phyloP scores from a whole-genome alignment of 2,113 vertebrate species.

The Archilochus colubris region DNA sequence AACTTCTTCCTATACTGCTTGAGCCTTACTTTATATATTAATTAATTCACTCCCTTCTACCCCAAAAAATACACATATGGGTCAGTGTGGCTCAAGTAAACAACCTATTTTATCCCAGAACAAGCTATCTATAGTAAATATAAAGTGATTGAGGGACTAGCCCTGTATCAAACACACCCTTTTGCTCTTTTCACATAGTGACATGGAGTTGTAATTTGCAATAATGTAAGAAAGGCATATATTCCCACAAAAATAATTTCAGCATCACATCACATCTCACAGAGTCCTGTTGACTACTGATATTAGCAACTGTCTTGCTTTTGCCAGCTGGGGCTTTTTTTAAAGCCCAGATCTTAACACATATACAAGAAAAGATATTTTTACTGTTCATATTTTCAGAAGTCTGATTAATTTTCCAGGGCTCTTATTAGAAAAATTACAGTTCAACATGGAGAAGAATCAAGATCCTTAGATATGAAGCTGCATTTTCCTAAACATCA shows the following conservation, averaged over 20 bases:
- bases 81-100: background rate
- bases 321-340: constrained; percentile 42
- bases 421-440: background rate
- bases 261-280: constrained; percentile 39
- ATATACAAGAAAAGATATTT: constrained; percentile 40
- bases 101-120: background rate
- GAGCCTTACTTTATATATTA: background rate
- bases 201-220: background rate
- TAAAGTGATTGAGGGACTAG: background rate
- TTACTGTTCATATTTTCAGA: constrained; percentile 43
- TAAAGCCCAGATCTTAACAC: constrained; percentile 24
- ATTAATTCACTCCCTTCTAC: background rate
- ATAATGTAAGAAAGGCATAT: constrained; percentile 18
- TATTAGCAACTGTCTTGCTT: constrained; percentile 29
- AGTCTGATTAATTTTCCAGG: constrained; percentile 50
- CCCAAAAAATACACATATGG: background rate
- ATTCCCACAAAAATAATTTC: constrained; percentile 23
- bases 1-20: background rate
- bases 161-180: background rate
- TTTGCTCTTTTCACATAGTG: background rate
- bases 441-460: background rate
- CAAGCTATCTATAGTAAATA: constrained; percentile 36
- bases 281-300: background rate
- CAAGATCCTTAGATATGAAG: background rate
- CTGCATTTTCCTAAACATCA: background rate